Conservation (phyloP, 2,888 invertebrate genomes). For the Synergus itoensis region DNA sequence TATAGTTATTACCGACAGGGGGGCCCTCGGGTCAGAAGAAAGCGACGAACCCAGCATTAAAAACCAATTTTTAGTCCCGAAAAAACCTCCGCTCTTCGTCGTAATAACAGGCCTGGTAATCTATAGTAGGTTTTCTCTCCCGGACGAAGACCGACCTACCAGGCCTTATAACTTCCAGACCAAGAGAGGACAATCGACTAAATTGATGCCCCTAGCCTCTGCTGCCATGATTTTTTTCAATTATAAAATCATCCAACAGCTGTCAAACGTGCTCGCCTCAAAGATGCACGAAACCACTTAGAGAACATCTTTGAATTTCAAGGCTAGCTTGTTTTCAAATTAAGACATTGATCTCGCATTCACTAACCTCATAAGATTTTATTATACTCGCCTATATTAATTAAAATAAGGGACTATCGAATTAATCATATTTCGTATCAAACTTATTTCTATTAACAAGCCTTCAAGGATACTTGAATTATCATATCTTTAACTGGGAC, state of each 20-base stretch:
- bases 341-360: conserved; percentile 36
- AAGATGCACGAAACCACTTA: conserved; percentile 39
- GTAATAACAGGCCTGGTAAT: conserved; percentile 77
- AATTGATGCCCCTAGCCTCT: conserved; percentile 71
- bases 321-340: conserved; percentile 39
- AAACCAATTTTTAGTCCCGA: conserved; percentile 77
- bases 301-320: conserved; percentile 28
- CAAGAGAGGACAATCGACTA: conserved; percentile 68
- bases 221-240: conserved; percentile 70
- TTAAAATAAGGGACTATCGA: not conserved
- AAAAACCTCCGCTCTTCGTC: conserved; percentile 73
- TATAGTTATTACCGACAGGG: conserved; percentile 76
- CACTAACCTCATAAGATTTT: conserved; percentile 4
- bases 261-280: conserved; percentile 64
- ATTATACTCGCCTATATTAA: not conserved
- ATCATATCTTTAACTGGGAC: no score
- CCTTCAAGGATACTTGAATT: not conserved
- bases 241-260: conserved; percentile 70
- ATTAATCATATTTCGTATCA: not conserved
- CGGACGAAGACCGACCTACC: conserved; percentile 63
- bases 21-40: conserved; percentile 68
- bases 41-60: conserved; percentile 76
- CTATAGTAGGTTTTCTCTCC: conserved; percentile 77
- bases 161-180: conserved; percentile 48
- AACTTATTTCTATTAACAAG: not conserved